Percentiles rank a stretch among this genome's conserved stretches.
phyloP scores from a whole-genome alignment of 2,797 vertebrate genomes.

The Karalla daura region DNA sequence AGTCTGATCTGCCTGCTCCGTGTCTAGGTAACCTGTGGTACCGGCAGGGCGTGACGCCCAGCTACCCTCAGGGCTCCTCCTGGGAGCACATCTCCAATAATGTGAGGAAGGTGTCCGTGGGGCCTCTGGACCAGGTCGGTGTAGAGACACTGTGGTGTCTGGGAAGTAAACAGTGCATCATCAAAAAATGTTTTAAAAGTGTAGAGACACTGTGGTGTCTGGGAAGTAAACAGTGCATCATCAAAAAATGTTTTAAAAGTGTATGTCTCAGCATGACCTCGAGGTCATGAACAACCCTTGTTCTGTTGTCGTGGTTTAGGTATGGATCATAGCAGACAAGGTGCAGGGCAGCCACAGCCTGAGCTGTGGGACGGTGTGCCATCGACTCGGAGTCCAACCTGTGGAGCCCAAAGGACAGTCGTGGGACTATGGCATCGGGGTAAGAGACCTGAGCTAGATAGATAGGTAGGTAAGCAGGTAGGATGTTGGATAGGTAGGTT shows the following conservation, averaged over 20 bases:
- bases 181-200: neutral
- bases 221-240: too few species aligned
- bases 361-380: slow-evolving; percentile 96
- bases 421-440: slow-evolving; percentile 99
- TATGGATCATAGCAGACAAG: slow-evolving; percentile 98
- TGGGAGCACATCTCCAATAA: slow-evolving; percentile 99
- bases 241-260: neutral
- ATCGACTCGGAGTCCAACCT: slow-evolving; percentile 90
- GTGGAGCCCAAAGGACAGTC: slow-evolving; percentile 89
- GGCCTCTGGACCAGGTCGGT: slow-evolving; percentile 95
- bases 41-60: slow-evolving; percentile 90
- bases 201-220: too few species aligned
- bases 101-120: slow-evolving; percentile 92
- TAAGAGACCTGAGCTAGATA: too few species aligned
- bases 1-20: neutral
- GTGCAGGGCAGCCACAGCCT: slow-evolving; percentile 96
- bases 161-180: too few species aligned
- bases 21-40: slow-evolving; percentile 95
- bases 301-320: slow-evolving; percentile 73
- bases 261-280: too few species aligned
- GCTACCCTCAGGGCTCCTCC: slow-evolving; percentile 93
- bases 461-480: too few species aligned
- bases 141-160: too few species aligned
- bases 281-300: neutral
- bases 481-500: too few species aligned